Evolutionary conservation across 2,797 vertebrate species (phyloP).

Genomic region (Eulemur rubriventer): DNA sequence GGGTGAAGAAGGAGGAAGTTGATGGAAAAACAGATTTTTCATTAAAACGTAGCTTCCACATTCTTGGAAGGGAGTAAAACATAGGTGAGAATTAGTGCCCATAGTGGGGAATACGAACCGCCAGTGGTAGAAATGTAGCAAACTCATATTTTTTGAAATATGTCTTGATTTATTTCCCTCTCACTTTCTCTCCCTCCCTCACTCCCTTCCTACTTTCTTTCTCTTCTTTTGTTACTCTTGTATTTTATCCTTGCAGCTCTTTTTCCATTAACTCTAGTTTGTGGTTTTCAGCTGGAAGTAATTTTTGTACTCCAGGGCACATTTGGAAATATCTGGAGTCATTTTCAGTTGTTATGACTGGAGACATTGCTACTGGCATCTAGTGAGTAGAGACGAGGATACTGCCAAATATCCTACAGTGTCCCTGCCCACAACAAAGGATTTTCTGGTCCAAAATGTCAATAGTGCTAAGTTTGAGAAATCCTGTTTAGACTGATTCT

Average conservation of each 20-base stretch:
- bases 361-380: background rate
- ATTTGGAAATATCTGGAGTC: background rate
- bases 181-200: accelerated
- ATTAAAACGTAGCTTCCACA: background rate
- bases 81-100: background rate
- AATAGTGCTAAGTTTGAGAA: background rate
- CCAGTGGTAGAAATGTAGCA: background rate
- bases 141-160: background rate
- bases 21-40: background rate
- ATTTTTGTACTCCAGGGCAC: background rate
- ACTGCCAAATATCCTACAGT: background rate
- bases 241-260: background rate
- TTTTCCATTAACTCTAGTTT: background rate
- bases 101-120: background rate
- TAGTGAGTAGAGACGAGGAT: background rate
- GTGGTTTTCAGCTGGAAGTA: background rate
- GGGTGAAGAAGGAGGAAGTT: background rate
- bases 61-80: background rate
- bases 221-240: background rate
- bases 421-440: background rate
- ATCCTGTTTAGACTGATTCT: background rate
- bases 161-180: background rate
- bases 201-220: background rate
- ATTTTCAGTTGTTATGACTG: background rate
- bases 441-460: background rate